These are phyloP conservation scores for Chrysopa pallens DNA, from an alignment of 1,140 invertebrate genomes.

Conservation along the genomic window DNA sequence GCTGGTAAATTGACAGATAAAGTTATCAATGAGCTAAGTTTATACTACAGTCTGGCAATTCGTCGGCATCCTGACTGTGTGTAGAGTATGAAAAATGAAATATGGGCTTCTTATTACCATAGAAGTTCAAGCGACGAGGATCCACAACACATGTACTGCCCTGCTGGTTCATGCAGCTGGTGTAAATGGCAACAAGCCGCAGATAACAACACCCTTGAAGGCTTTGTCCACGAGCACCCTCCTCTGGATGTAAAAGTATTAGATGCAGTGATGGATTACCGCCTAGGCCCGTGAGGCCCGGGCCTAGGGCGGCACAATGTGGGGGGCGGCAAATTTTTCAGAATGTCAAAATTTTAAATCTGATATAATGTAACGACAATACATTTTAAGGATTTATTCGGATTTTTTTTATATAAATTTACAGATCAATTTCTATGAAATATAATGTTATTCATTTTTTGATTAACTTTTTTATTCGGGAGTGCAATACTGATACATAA, in stretches of 20 bases:
- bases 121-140: conserved; percentile 10
- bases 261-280: too few relatives aligned
- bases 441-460: too few relatives aligned
- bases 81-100: conserved; percentile 11
- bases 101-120: conserved; percentile 12
- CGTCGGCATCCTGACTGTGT: conserved; percentile 10
- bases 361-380: too few relatives aligned
- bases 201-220: background rate
- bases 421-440: too few relatives aligned
- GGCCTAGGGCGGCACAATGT: too few relatives aligned
- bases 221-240: conserved; percentile 4
- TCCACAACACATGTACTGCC: conserved; percentile 11
- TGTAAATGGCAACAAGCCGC: conserved; percentile 8
- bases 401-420: too few relatives aligned
- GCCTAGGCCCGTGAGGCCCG: too few relatives aligned
- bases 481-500: too few relatives aligned
- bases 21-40: conserved; percentile 8
- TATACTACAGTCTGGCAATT: conserved; percentile 15
- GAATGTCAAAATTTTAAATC: too few relatives aligned
- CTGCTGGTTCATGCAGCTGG: conserved; percentile 5
- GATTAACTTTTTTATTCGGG: too few relatives aligned
- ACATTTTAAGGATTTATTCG: too few relatives aligned
- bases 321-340: too few relatives aligned
- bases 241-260: conserved; percentile 1
- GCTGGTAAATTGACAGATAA: conserved; percentile 8